Percentiles rank a stretch among this genome's conserved stretches.
These are phyloP conservation scores for Henricia sp. DNA, from an alignment of 53 echinoderm and acorn worm genomes.

Conservation along the genomic window DNA sequence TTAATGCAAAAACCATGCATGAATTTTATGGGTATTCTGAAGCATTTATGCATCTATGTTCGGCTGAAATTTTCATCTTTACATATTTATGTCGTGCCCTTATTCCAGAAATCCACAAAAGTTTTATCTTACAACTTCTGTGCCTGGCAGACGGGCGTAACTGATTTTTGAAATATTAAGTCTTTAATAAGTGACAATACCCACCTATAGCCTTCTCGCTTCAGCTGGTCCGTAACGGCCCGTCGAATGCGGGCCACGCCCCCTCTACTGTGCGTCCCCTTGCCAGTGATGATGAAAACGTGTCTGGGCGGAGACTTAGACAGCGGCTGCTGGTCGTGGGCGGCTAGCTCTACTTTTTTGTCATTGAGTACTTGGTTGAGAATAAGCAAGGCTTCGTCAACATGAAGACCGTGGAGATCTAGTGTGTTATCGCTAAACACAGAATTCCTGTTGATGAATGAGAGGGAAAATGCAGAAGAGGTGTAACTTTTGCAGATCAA, in stretches of 20 bases:
- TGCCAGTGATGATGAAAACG: slow-evolving; percentile 84
- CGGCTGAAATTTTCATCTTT: no score
- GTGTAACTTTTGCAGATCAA: no score
- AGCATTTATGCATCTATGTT: no score
- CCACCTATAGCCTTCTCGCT: slow-evolving; percentile 78
- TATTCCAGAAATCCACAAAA: no score
- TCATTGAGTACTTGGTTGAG: slow-evolving; percentile 69
- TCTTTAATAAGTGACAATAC: no score
- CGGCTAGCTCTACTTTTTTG: slow-evolving; percentile 19
- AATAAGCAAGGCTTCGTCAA: slow-evolving; percentile 80
- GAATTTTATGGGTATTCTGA: no score
- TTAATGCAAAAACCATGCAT: no score
- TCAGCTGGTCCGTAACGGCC: slow-evolving; percentile 66
- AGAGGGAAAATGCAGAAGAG: neutral
- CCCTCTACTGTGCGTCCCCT: slow-evolving; percentile 79
- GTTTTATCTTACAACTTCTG: no score
- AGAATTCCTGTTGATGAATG: slow-evolving; percentile 71
- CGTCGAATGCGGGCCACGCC: slow-evolving; percentile 86
- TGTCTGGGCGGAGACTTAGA: slow-evolving; percentile 51
- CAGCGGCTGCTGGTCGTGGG: slow-evolving; percentile 26
- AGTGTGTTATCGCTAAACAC: slow-evolving; percentile 72
- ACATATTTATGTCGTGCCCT: no score
- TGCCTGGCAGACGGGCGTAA: no score
- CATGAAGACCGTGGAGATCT: slow-evolving; percentile 87
- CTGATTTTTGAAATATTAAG: no score